These are phyloP conservation scores for Setophaga coronata DNA, from an alignment of 2,113 vertebrate species.

Conservation along the genomic window DNA sequence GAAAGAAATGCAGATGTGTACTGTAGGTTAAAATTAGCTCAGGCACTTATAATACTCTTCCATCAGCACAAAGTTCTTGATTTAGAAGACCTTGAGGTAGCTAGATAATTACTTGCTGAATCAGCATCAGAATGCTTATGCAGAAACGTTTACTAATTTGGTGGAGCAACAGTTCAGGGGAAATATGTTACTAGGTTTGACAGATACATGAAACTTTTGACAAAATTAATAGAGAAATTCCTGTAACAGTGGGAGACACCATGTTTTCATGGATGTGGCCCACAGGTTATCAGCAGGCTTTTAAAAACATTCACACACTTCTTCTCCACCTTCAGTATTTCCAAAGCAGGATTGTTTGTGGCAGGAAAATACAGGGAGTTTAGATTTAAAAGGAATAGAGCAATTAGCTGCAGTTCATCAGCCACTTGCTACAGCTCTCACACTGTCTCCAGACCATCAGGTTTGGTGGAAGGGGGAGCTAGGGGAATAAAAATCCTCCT, in stretches of 20 bases:
- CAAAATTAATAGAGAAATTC: background rate
- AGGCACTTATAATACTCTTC: background rate
- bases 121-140: background rate
- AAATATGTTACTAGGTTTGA: background rate
- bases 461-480: background rate
- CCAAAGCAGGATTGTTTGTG: background rate
- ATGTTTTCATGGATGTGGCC: background rate
- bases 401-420: background rate
- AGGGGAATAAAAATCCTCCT: background rate
- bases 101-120: background rate
- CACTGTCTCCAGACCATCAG: background rate
- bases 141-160: background rate
- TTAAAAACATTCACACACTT: background rate
- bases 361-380: background rate
- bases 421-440: accelerated
- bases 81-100: conserved; percentile 4
- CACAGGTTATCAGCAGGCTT: background rate
- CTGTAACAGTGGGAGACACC: background rate
- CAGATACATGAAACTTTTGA: background rate
- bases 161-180: background rate
- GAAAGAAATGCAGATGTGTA: background rate
- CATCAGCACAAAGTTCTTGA: background rate
- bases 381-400: background rate
- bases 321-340: background rate
- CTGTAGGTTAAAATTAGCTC: conserved; percentile 16